Base-by-base conservation (phyloP, 1,140 invertebrate species). In the Drosophila ironensis region DNA sequence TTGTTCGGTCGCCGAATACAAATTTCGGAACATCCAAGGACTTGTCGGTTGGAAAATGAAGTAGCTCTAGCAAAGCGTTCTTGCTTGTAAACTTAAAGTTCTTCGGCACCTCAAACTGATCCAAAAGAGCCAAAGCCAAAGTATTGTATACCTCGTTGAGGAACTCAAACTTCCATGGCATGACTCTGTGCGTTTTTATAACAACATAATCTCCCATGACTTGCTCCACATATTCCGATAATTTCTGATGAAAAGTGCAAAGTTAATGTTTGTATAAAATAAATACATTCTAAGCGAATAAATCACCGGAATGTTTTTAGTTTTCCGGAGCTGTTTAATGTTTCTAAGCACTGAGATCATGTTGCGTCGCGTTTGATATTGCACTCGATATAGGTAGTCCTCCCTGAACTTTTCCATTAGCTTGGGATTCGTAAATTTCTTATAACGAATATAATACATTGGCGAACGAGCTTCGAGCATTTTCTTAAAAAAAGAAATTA, bases 121-220 rank as follows among this genome's bases (percentile, higher is more conserved):
- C 88, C 1, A 64, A 35, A 5, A 81, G 52, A 6, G 88, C 74
- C 38, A 89, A 46, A 0, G 73, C 88, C 22, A 89, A 51, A 0
- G 57, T 88, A 37, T 89, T 89, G 17, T 89, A 89, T 2, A 89
- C 77, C 41, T 89, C 88, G 25, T 84, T 87, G 0, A 88, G 22
- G 35, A 89, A 89, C 37, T 89, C 88, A 41, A 84, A 81, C 53
- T 89, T 89, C 81, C 88, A 88, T 1, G 88, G 88, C 86, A 89
- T 89, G 24, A 77, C 71, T 7, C 86, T 63, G 57, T 60, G 33
- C 0, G 88, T 89, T 66, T 89, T 89, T 11, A 73, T 24, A 0
- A 88, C 72, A 2, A 77, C 70, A 54, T 88, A 89, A 30, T 88
- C 57, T n/a, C 86, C 81, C 88, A 89, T 89, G 4, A 86, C 44